A percentile compares a stretch with the other conserved stretches of the same genome.
Conservation (phyloP, 1,140 invertebrate species). For the Rhopalosiphum padi region DNA sequence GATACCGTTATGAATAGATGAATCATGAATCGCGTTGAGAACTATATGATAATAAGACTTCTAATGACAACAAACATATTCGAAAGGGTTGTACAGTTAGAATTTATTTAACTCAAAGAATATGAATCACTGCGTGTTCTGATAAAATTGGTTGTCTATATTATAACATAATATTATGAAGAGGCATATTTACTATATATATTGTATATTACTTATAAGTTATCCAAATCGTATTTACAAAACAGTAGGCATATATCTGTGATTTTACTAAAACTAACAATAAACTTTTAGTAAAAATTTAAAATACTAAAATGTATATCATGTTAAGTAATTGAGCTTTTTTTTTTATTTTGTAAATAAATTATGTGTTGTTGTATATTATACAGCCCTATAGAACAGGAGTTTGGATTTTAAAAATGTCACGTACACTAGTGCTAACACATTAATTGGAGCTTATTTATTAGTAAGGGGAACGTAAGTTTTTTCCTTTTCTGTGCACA, state of each 20-base stretch:
- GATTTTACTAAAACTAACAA: background rate
- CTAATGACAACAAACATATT: background rate
- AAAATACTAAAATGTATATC: background rate
- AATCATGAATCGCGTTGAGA: background rate
- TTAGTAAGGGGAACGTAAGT: conserved; percentile 18
- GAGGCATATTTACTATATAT: too few relatives aligned
- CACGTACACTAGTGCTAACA: conserved; percentile 36
- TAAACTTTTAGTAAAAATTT: background rate
- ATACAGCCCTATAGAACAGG: background rate
- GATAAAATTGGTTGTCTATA: too few relatives aligned
- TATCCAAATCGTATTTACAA: background rate
- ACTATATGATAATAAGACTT: background rate
- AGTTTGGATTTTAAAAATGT: conserved; percentile 27
- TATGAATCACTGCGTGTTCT: background rate
- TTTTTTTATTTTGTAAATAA: conserved; percentile 5
- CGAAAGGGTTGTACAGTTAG: background rate
- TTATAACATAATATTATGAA: too few relatives aligned
- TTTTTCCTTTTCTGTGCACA: background rate
- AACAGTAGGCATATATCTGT: background rate
- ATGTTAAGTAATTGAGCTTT: background rate
- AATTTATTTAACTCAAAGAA: background rate
- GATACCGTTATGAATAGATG: background rate
- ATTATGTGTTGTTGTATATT: background rate
- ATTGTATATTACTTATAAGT: background rate
- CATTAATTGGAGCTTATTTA: conserved; percentile 33